phyloP scores from a whole-genome alignment of 23 tunicate species.

The Aplidium turbinatum region DNA sequence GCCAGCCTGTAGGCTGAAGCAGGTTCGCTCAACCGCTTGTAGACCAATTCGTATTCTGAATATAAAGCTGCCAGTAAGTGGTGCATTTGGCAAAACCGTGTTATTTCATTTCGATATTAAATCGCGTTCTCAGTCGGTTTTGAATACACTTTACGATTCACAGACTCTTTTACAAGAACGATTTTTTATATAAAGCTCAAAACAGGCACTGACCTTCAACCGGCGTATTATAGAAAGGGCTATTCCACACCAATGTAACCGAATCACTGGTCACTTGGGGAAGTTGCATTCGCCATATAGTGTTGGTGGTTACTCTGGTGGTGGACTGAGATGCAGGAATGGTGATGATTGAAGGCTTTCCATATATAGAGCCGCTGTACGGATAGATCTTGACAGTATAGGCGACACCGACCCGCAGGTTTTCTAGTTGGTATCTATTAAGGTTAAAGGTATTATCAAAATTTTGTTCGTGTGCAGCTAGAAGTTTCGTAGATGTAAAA shows the following conservation, averaged over 20 bases:
- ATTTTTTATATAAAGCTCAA: no score
- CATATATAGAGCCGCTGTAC: slow-evolving; percentile 37
- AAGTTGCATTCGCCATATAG: slow-evolving; percentile 32
- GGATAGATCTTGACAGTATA: slow-evolving; percentile 56
- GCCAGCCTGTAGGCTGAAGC: slow-evolving; percentile 42
- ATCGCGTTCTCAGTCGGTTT: no score
- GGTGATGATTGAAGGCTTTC: slow-evolving; percentile 37
- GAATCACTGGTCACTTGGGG: slow-evolving; percentile 6
- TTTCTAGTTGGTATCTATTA: slow-evolving; percentile 27
- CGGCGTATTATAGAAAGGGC: slow-evolving; percentile 14
- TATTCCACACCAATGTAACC: slow-evolving; percentile 17
- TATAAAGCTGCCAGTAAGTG: no score
- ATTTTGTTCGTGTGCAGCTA: no score
- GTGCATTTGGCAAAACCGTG: no score
- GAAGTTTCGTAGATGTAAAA: no score
- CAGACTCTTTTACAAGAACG: no score
- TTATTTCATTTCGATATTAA: no score
- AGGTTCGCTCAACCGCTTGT: slow-evolving; percentile 39
- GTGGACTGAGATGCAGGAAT: slow-evolving; percentile 46
- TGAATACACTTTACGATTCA: no score
- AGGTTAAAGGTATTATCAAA: not conserved
- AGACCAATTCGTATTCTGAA: slow-evolving; percentile 48
- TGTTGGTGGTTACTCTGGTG: not conserved
- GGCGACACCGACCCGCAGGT: slow-evolving; percentile 23
- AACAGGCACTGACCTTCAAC: slow-evolving; percentile 15